Evolutionary conservation across 2,888 invertebrate species (phyloP).

Genomic region (Polietes domitor): DNA sequence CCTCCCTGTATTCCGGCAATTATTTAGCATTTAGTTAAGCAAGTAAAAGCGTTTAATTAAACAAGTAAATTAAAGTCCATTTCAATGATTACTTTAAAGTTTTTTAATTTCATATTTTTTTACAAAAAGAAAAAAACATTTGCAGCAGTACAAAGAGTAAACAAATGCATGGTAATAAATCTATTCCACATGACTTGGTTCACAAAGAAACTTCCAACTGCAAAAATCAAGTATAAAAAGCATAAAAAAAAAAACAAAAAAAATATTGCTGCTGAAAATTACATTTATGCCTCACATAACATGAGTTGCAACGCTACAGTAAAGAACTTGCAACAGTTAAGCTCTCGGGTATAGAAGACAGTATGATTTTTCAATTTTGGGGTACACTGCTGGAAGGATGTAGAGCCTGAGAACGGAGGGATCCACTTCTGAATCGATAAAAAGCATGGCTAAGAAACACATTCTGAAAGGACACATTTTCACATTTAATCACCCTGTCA

Average conservation of each 20-base stretch:
- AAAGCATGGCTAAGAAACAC: background rate
- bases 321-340: background rate
- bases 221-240: background rate
- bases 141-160: background rate
- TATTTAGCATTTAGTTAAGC: too few relatives aligned
- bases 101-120: constrained; percentile 26
- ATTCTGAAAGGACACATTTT: constrained; percentile 17
- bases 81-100: constrained; percentile 16
- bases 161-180: constrained; percentile 58
- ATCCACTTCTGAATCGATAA: too few relatives aligned
- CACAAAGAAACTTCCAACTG: constrained; percentile 51
- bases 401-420: too few relatives aligned
- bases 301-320: constrained; percentile 14
- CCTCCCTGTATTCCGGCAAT: too few relatives aligned
- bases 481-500: too few relatives aligned
- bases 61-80: too few relatives aligned
- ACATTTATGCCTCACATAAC: constrained; percentile 62
- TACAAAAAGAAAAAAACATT: constrained; percentile 13
- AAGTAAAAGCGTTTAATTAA: too few relatives aligned
- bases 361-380: background rate
- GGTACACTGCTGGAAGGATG: too few relatives aligned
- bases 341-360: background rate
- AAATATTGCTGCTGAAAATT: constrained; percentile 63
- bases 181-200: constrained; percentile 62
- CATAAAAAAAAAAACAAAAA: constrained; percentile 48